A percentile compares a stretch with the other conserved stretches of the same genome.
Evolutionary conservation across 2,888 invertebrate species (phyloP).

Genomic region (Lasius platythorax): DNA sequence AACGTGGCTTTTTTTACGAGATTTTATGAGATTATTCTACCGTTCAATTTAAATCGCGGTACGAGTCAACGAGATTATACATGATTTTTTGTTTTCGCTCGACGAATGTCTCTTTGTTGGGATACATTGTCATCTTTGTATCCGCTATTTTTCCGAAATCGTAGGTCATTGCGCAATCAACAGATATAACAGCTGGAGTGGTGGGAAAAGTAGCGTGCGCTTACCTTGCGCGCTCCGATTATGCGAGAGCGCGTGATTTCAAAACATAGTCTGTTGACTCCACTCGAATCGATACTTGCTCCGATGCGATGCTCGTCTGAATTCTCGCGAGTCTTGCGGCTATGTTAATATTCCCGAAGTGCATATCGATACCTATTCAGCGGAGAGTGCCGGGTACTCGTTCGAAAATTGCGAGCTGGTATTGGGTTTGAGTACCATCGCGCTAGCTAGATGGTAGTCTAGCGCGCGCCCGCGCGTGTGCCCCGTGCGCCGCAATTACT

Average conservation of each 20-base stretch:
- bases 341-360: conserved; percentile 46
- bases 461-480: conserved; percentile 30
- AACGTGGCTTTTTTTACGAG: neutral
- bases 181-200: neutral
- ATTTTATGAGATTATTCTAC: neutral
- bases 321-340: conserved; percentile 42
- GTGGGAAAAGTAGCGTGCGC: conserved; percentile 9
- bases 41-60: neutral
- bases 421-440: conserved; percentile 37
- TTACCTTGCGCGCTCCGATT: neutral
- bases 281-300: conserved; percentile 29
- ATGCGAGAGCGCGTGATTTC: conserved; percentile 40
- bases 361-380: conserved; percentile 44
- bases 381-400: conserved; percentile 2
- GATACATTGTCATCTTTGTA: neutral
- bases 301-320: conserved; percentile 24
- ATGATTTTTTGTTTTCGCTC: neutral
- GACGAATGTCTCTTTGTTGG: neutral
- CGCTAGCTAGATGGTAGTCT: conserved; percentile 26
- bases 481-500: conserved; percentile 62
- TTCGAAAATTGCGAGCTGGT: conserved; percentile 37
- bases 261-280: conserved; percentile 35
- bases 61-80: neutral
- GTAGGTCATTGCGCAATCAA: conserved; percentile 17
- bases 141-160: neutral